A percentile compares a stretch with the other conserved stretches of the same genome.
These are phyloP conservation scores for Halyomorpha halys DNA, from an alignment of 1,140 invertebrate species.

Conservation along the genomic window DNA sequence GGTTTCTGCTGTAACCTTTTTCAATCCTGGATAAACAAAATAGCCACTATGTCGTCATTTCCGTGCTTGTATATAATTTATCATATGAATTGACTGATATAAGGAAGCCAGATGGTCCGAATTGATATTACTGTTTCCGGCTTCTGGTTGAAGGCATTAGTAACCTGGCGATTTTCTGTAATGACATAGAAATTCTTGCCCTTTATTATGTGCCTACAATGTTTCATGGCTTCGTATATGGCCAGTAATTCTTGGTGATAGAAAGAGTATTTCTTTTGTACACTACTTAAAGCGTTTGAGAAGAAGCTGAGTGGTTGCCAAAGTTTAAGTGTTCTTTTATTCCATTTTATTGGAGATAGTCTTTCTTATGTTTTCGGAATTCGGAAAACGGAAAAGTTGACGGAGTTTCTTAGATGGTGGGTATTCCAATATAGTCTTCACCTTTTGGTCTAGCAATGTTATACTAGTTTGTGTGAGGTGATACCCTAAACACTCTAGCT, in stretches of 20 bases:
- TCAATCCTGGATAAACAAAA: too few relatives aligned
- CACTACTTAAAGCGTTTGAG: not conserved
- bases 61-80: not conserved
- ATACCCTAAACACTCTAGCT: too few relatives aligned
- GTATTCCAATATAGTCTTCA: slow-evolving; percentile 18
- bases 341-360: not conserved
- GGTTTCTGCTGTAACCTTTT: too few relatives aligned
- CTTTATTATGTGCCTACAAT: not conserved
- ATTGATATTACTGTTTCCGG: not conserved
- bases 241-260: not conserved
- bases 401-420: slow-evolving; percentile 11
- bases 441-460: slow-evolving; percentile 14
- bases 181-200: not conserved
- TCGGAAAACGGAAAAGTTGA: slow-evolving; percentile 35
- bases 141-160: not conserved
- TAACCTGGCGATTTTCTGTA: too few relatives aligned
- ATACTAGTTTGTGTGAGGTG: not conserved
- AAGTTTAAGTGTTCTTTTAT: not conserved
- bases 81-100: not conserved
- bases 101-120: not conserved
- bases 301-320: not conserved
- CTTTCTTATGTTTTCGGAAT: too few relatives aligned
- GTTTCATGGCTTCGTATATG: not conserved
- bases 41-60: not conserved
- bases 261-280: not conserved